phyloP scores from a whole-genome alignment of 2,888 invertebrate species.

The Euclidia mi region DNA sequence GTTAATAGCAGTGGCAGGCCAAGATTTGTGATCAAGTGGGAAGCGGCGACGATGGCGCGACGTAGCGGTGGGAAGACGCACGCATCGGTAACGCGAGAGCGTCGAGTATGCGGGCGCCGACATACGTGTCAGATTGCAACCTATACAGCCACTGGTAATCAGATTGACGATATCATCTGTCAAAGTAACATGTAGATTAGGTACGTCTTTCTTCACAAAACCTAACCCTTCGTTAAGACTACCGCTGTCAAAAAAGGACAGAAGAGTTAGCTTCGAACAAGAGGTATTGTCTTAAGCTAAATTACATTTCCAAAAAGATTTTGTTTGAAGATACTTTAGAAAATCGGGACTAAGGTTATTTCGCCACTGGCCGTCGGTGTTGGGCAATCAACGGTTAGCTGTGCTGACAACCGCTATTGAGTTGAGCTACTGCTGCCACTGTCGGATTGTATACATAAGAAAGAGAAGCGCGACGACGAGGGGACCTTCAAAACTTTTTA shows the following conservation, averaged over 20 bases:
- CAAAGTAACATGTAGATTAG: too few relatives aligned
- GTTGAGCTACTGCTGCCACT: too few relatives aligned
- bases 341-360: constrained; percentile 24
- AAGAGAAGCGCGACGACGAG: too few relatives aligned
- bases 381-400: constrained; percentile 2
- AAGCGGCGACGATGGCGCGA: constrained; percentile 59
- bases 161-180: not conserved
- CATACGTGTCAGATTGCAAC: constrained; percentile 46
- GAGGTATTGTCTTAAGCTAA: constrained; percentile 2
- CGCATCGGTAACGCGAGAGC: constrained; percentile 73
- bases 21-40: constrained; percentile 66
- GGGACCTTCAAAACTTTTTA: too few relatives aligned
- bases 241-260: not conserved
- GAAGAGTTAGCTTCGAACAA: constrained; percentile 17
- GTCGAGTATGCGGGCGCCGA: constrained; percentile 81
- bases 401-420: too few relatives aligned
- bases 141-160: constrained; percentile 27
- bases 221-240: constrained; percentile 1
- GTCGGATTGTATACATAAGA: too few relatives aligned
- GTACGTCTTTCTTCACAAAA: not conserved
- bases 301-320: constrained; percentile 7
- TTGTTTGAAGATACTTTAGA: constrained; percentile 11
- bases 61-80: constrained; percentile 61
- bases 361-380: constrained; percentile 11
- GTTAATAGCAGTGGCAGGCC: constrained; percentile 69